Conservation (phyloP, 2,797 vertebrate species). For the Heliangelus exortis region DNA sequence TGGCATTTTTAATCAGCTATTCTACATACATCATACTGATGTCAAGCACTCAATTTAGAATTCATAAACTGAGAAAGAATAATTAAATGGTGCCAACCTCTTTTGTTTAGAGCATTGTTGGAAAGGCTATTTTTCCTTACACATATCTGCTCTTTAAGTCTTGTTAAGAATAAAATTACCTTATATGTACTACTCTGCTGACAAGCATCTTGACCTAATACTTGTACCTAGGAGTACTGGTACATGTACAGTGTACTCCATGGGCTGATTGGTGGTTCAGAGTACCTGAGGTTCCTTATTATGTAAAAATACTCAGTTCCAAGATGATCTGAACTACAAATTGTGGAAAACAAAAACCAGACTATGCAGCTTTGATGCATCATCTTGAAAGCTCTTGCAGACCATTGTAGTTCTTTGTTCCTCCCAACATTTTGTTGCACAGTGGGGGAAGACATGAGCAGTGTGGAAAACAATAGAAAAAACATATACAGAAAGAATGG, state of each 20-base stretch:
- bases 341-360: background rate
- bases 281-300: background rate
- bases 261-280: background rate
- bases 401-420: background rate
- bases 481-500: background rate
- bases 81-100: background rate
- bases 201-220: background rate
- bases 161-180: background rate
- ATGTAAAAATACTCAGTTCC: background rate
- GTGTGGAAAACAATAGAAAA: background rate
- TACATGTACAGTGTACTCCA: rapidly evolving
- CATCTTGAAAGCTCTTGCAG: background rate
- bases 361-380: background rate
- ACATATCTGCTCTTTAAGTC: background rate
- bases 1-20: background rate
- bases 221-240: background rate
- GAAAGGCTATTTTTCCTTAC: background rate
- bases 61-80: background rate
- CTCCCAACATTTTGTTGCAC: background rate
- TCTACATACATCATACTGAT: background rate
- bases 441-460: too few relatives aligned
- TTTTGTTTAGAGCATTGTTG: background rate
- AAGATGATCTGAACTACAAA: background rate
- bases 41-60: background rate
- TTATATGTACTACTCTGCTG: background rate